phyloP scores from a whole-genome alignment of 2,888 invertebrate species.

The Xanthia togata region DNA sequence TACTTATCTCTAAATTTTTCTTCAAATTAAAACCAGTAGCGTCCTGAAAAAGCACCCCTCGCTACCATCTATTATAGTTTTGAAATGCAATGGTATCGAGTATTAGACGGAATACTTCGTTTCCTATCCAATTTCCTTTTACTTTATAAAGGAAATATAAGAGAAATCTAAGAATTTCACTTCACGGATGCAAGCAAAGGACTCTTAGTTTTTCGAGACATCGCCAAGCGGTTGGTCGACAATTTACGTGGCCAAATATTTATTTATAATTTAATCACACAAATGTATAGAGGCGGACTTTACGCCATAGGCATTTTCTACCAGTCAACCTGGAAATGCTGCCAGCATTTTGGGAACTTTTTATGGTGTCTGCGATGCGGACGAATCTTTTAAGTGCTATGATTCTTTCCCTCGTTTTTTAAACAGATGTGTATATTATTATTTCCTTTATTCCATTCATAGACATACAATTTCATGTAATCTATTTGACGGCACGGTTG shows the following conservation, averaged over 20 bases:
- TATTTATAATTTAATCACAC: too few relatives aligned
- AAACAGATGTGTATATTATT: too few relatives aligned
- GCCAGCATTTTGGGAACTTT: not conserved
- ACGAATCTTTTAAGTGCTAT: not conserved
- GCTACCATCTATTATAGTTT: too few relatives aligned
- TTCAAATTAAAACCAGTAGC: not conserved
- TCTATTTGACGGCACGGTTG: too few relatives aligned
- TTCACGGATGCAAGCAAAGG: constrained; percentile 11
- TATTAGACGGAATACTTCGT: constrained; percentile 1
- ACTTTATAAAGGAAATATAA: constrained; percentile 20
- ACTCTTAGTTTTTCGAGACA: not conserved
- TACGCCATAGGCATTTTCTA: too few relatives aligned
- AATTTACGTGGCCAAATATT: too few relatives aligned
- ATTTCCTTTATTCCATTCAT: too few relatives aligned
- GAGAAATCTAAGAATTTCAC: constrained; percentile 6
- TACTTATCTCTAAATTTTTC: not conserved
- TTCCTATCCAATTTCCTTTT: constrained; percentile 40
- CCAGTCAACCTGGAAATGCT: too few relatives aligned
- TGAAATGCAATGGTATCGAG: constrained; percentile 14
- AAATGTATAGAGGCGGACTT: too few relatives aligned
- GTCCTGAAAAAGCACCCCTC: not conserved
- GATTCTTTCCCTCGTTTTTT: too few relatives aligned
- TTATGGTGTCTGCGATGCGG: not conserved
- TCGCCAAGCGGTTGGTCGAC: not conserved
- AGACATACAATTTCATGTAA: too few relatives aligned